These are phyloP conservation scores for Clistopyga incitator DNA, from an alignment of 2,888 invertebrate species.

Conservation along the genomic window DNA sequence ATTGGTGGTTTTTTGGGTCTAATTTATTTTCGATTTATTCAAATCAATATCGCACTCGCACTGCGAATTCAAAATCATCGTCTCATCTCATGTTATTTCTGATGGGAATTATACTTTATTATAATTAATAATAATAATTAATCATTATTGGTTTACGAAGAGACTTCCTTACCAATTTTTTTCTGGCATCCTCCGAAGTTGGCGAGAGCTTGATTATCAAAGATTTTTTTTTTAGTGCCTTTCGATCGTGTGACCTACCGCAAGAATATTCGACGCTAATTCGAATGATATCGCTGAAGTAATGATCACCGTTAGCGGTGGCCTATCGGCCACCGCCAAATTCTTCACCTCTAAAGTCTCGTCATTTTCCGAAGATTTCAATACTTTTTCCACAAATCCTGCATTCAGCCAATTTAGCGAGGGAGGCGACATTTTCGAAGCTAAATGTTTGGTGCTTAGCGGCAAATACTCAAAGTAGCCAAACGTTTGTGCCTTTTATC, in stretches of 20 bases:
- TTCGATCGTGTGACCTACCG: constrained; percentile 59
- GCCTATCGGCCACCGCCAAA: constrained; percentile 75
- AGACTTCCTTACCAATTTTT: constrained; percentile 75
- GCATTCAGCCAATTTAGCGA: constrained; percentile 76
- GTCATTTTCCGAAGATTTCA: constrained; percentile 75
- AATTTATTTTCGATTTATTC: too few species aligned
- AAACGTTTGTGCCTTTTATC: background rate
- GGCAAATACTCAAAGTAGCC: background rate
- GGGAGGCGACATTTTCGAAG: constrained; percentile 43
- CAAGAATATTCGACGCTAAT: constrained; percentile 71
- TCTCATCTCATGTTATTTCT: background rate
- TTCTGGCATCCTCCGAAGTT: constrained; percentile 82
- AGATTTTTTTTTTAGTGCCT: constrained; percentile 72
- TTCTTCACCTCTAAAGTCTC: constrained; percentile 75
- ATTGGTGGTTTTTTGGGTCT: too few species aligned
- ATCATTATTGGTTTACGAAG: background rate
- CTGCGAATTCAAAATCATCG: too few species aligned
- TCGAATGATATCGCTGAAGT: constrained; percentile 80
- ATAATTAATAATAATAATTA: too few species aligned
- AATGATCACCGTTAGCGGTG: constrained; percentile 81
- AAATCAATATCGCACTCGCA: too few species aligned
- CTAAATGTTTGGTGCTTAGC: background rate
- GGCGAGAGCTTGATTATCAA: constrained; percentile 82
- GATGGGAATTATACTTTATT: background rate
- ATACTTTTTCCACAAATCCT: constrained; percentile 75